Percentiles rank a stretch among this genome's conserved stretches.
These are phyloP conservation scores for Centruroides sculpturatus DNA, from an alignment of 1,140 invertebrate genomes.

Conservation along the genomic window DNA sequence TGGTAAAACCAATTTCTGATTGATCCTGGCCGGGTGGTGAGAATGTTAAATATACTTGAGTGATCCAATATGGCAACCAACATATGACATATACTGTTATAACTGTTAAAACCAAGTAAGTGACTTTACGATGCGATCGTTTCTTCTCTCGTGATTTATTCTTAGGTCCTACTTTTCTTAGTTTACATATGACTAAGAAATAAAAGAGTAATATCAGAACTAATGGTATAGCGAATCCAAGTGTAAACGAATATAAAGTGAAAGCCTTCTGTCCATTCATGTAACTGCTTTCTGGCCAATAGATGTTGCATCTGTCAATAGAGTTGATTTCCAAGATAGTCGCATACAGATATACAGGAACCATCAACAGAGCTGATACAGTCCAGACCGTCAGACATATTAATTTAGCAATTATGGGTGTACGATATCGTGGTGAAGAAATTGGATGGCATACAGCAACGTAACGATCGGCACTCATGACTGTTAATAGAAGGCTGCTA, in stretches of 20 bases:
- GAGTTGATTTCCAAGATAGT: slow-evolving; percentile 40
- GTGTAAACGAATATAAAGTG: slow-evolving; percentile 76
- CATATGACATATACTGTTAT: slow-evolving; percentile 91
- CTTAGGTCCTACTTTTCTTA: slow-evolving; percentile 39
- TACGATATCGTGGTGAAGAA: slow-evolving; percentile 64
- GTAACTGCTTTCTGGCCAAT: slow-evolving; percentile 49
- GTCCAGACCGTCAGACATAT: slow-evolving; percentile 73
- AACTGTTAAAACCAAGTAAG: slow-evolving; percentile 84
- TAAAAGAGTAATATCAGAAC: slow-evolving; percentile 89
- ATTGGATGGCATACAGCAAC: slow-evolving; percentile 93
- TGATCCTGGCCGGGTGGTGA: slow-evolving; percentile 23
- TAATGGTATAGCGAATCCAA: slow-evolving; percentile 85
- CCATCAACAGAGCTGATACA: slow-evolving; percentile 64
- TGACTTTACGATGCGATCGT: slow-evolving; percentile 79
- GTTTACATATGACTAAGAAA: slow-evolving; percentile 75
- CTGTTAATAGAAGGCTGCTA: slow-evolving; percentile 79
- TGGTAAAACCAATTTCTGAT: slow-evolving; percentile 51
- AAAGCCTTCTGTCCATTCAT: slow-evolving; percentile 51
- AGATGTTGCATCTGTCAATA: slow-evolving; percentile 55
- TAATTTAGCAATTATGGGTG: slow-evolving; percentile 68
- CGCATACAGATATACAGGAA: slow-evolving; percentile 81
- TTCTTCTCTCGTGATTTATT: slow-evolving; percentile 77
- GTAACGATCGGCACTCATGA: slow-evolving; percentile 91
- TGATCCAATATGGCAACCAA: slow-evolving; percentile 94
- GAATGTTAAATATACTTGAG: slow-evolving; percentile 36